Conservation (phyloP, 2,888 invertebrate genomes). For the Diarsia mendica region DNA sequence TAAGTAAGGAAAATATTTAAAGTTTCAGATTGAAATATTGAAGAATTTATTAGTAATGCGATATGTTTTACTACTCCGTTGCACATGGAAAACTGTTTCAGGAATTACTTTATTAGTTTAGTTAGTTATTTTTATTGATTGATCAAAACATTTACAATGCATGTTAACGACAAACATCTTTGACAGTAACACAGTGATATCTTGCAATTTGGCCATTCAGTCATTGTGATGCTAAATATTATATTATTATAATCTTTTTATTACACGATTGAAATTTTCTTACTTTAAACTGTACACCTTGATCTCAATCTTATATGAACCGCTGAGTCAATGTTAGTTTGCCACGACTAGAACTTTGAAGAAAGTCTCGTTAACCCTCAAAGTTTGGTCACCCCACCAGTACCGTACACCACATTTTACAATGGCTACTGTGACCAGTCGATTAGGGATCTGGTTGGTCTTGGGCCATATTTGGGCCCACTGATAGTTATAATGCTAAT, state of each 20-base stretch:
- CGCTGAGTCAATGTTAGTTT: not conserved
- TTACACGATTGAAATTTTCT: not conserved
- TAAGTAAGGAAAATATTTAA: not conserved
- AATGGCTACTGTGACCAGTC: conserved; percentile 61
- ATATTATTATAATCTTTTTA: not conserved
- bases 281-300: not conserved
- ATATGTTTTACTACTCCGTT: not conserved
- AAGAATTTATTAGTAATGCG: not conserved
- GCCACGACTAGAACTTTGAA: not conserved
- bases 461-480: conserved; percentile 60
- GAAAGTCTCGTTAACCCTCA: not conserved
- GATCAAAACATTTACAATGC: not conserved
- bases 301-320: not conserved
- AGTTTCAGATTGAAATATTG: not conserved
- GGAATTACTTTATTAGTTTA: not conserved
- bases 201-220: not conserved
- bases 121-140: not conserved
- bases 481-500: conserved; percentile 66
- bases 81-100: not conserved
- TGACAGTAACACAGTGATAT: not conserved
- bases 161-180: not conserved
- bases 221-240: not conserved
- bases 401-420: conserved; percentile 56
- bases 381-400: conserved; percentile 13
- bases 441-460: conserved; percentile 58